Evolutionary conservation across 1,140 invertebrate species (phyloP).

Genomic region (Drosophila gunungcola): DNA sequence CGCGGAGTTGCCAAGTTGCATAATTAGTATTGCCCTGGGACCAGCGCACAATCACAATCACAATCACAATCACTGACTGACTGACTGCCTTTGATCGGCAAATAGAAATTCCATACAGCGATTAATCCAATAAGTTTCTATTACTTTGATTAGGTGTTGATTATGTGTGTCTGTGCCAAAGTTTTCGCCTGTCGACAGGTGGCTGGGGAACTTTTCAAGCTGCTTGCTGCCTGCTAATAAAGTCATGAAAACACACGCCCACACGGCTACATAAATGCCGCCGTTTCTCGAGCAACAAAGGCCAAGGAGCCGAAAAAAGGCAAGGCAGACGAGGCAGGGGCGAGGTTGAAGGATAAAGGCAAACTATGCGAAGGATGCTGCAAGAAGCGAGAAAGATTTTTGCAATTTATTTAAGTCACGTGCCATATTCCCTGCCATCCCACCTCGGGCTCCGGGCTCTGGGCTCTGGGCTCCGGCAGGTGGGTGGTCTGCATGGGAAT

Average conservation of each 20-base stretch:
- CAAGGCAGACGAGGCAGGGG: background rate
- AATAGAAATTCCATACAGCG: conserved; percentile 69
- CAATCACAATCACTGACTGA: conserved; percentile 33
- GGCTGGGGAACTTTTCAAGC: conserved; percentile 60
- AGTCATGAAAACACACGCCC: conserved; percentile 59
- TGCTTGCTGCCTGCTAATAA: conserved; percentile 74
- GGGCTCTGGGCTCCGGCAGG: background rate
- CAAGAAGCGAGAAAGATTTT: conserved; percentile 77
- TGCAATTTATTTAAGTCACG: conserved; percentile 82
- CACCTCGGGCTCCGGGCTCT: conserved; percentile 14
- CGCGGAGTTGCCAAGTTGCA: conserved; percentile 3
- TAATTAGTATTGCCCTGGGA: conserved; percentile 24
- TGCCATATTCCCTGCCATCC: conserved; percentile 66
- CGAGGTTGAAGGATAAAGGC: background rate
- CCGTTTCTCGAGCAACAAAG: conserved; percentile 61
- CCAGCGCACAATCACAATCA: background rate
- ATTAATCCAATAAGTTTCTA: conserved; percentile 82
- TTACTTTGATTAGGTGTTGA: conserved; percentile 82
- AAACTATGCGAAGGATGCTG: conserved; percentile 76
- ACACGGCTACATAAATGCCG: conserved; percentile 49
- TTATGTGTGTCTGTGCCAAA: conserved; percentile 56
- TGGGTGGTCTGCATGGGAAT: conserved; percentile 8
- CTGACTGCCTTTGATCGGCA: conserved; percentile 41
- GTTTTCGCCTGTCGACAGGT: conserved; percentile 46
- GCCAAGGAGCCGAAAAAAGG: conserved; percentile 28